phyloP scores from a whole-genome alignment of 2,113 vertebrate species.

The Cyanoliseus patagonus region DNA sequence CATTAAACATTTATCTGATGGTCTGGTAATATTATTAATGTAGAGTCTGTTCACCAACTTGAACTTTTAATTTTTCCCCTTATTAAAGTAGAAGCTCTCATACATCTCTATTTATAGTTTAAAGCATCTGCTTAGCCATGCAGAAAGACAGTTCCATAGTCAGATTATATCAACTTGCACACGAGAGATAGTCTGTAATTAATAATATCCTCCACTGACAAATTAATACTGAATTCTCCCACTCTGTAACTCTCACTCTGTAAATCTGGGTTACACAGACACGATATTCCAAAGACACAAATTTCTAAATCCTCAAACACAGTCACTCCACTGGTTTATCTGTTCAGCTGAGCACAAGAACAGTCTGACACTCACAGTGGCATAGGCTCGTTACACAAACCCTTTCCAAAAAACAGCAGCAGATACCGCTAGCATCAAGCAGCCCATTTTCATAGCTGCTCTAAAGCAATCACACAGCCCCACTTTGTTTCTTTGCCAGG shows the following conservation, averaged over 20 bases:
- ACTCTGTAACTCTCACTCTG: neutral
- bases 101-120: neutral
- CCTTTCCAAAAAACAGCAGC: neutral
- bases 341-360: neutral
- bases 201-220: neutral
- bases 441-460: neutral
- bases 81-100: neutral
- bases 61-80: neutral
- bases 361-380: neutral
- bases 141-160: neutral
- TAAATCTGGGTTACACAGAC: neutral
- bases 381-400: neutral
- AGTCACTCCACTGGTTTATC: neutral
- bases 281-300: neutral
- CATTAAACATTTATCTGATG: neutral
- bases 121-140: neutral
- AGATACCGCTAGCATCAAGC: neutral
- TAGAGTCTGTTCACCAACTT: neutral
- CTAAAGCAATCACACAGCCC: neutral
- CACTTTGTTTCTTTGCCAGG: neutral
- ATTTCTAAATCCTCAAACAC: neutral
- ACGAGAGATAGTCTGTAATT: neutral
- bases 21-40: neutral
- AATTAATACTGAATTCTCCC: neutral
- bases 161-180: neutral